Evolutionary conservation across 2,113 vertebrate genomes (phyloP).

Genomic region (Puffinus mauretanicus): DNA sequence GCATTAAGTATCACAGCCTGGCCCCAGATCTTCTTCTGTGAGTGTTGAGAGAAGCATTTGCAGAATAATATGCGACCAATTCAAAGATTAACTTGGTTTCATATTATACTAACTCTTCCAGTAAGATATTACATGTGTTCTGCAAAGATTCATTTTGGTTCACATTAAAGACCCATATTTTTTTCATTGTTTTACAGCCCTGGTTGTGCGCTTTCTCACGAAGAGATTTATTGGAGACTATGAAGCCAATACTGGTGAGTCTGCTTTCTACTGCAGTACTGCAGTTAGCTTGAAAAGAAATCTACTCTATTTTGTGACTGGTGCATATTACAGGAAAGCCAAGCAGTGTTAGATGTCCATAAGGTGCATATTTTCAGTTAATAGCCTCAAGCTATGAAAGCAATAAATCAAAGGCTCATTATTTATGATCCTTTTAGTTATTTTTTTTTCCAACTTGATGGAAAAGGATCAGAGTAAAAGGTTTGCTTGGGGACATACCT

Average conservation of each 20-base stretch:
- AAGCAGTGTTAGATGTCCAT: constrained; percentile 31
- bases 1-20: neutral
- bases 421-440: constrained; percentile 40
- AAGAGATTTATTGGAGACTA: constrained; percentile 94
- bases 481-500: constrained; percentile 17
- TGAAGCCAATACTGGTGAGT: constrained; percentile 90
- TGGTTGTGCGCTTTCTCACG: constrained; percentile 89
- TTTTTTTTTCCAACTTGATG: neutral
- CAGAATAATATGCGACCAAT: neutral
- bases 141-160: neutral
- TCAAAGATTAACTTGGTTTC: neutral
- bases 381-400: constrained; percentile 49
- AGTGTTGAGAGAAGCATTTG: neutral
- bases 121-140: neutral
- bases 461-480: constrained; percentile 35
- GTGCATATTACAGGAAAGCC: neutral
- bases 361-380: constrained; percentile 59
- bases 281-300: neutral
- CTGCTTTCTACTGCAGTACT: neutral
- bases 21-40: neutral
- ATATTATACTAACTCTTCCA: neutral
- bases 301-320: neutral
- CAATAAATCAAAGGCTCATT: constrained; percentile 56
- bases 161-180: neutral
- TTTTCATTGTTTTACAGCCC: constrained; percentile 72